Evolutionary conservation across 2,888 invertebrate genomes (phyloP).

Genomic region (Sthenelais limicola): DNA sequence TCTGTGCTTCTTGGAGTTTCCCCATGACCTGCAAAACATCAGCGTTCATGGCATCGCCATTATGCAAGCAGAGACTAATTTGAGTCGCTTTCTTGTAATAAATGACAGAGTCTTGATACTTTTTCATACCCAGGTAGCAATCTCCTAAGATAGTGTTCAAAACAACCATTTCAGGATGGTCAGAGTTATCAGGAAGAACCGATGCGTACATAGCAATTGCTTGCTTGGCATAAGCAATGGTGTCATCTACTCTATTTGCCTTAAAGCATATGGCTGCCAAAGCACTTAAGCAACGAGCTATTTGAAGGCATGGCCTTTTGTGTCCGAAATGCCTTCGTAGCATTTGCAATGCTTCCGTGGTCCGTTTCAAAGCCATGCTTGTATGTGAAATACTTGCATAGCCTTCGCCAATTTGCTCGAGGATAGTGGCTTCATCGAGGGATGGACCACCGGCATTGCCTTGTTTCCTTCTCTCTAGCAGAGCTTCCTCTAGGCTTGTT

Average conservation of each 20-base stretch:
- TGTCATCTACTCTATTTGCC: slow-evolving; percentile 4
- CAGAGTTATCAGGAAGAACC: slow-evolving; percentile 2
- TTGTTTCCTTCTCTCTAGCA: neutral
- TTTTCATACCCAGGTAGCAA: slow-evolving; percentile 1
- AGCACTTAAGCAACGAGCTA: slow-evolving; percentile 2
- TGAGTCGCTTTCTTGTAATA: slow-evolving; percentile 30
- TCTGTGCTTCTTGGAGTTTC: slow-evolving; percentile 3
- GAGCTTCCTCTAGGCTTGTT: neutral
- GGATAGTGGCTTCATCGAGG: neutral
- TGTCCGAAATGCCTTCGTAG: slow-evolving; percentile 2
- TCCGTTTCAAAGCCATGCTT: neutral
- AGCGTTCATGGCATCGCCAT: slow-evolving; percentile 10
- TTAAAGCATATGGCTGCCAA: neutral
- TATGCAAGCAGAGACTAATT: slow-evolving; percentile 11
- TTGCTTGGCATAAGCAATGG: slow-evolving; percentile 12
- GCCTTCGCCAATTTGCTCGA: neutral
- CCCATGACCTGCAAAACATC: slow-evolving; percentile 2
- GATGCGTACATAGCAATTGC: neutral
- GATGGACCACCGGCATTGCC: neutral
- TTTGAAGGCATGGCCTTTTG: neutral
- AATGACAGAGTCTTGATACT: neutral
- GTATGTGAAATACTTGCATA: neutral
- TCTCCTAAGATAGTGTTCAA: slow-evolving; percentile 3
- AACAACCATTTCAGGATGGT: slow-evolving; percentile 15
- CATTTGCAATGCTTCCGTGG: neutral